These are phyloP conservation scores for Pteronura brasiliensis DNA, from an alignment of 2,113 vertebrate species.

Conservation along the genomic window DNA sequence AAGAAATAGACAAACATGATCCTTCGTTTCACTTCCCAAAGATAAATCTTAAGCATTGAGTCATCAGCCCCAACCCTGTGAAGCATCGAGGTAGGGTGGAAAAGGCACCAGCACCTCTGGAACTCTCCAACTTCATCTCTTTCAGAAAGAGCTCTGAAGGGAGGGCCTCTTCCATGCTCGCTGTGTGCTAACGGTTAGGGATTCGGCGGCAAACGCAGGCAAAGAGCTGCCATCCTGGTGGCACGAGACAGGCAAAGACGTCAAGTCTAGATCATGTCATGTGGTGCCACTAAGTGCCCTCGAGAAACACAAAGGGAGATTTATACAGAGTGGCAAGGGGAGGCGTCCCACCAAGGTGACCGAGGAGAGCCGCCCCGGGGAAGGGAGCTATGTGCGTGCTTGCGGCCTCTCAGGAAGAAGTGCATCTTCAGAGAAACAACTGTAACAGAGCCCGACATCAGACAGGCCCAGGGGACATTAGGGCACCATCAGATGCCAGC, in stretches of 20 bases:
- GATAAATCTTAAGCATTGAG: background rate
- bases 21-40: background rate
- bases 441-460: background rate
- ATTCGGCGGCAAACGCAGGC: background rate
- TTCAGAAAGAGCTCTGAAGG: background rate
- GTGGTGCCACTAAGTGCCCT: background rate
- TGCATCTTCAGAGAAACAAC: background rate
- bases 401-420: background rate
- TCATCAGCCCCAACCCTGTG: rapidly evolving
- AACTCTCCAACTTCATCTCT: background rate
- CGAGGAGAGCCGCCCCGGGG: background rate
- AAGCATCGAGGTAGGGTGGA: background rate
- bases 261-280: rapidly evolving
- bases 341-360: rapidly evolving
- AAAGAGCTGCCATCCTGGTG: background rate
- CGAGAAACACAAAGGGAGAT: background rate
- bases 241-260: background rate
- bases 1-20: background rate
- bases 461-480: rapidly evolving
- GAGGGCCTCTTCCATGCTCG: background rate
- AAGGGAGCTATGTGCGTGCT: rapidly evolving
- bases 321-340: background rate
- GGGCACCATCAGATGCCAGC: background rate
- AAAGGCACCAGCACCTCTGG: background rate
- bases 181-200: background rate